phyloP scores from a whole-genome alignment of 2,797 vertebrate species.

The Pelochelys cantorii region DNA sequence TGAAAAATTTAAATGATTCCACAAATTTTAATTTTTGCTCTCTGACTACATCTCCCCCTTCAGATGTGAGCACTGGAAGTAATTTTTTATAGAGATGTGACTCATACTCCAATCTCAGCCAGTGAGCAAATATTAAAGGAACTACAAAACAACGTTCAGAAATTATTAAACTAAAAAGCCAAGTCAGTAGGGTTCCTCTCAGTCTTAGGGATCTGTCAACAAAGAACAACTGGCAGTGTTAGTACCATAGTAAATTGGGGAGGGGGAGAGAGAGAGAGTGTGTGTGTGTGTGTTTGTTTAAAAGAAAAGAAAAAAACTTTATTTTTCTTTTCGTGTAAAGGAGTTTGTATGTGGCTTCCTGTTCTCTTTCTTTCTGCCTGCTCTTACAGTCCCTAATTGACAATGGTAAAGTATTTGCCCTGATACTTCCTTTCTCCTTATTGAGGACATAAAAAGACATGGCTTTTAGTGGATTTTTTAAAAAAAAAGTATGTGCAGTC shows the following conservation, averaged over 20 bases:
- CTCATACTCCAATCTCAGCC: neutral
- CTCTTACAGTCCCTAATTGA: neutral
- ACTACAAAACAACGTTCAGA: neutral
- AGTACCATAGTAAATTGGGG: neutral
- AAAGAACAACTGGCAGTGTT: neutral
- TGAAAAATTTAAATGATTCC: neutral
- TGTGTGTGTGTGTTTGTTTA: neutral
- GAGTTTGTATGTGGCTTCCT: neutral
- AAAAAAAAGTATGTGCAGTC: neutral
- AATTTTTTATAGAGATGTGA: conserved; percentile 14
- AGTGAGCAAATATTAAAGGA: neutral
- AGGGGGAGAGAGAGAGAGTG: neutral
- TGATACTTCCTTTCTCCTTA: conserved; percentile 14
- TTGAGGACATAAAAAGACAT: neutral
- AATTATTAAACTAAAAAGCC: accelerated
- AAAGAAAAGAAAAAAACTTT: neutral
- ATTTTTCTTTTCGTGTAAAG: neutral
- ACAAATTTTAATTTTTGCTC: neutral
- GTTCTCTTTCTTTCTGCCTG: neutral
- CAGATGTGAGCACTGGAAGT: neutral
- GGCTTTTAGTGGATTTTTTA: neutral
- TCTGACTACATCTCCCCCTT: neutral
- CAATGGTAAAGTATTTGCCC: neutral
- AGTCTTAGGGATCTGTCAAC: neutral
- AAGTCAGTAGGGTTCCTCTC: neutral